These are phyloP conservation scores for Ptychobarbus kaznakovi DNA, from an alignment of 2,797 vertebrate genomes.

Conservation along the genomic window DNA sequence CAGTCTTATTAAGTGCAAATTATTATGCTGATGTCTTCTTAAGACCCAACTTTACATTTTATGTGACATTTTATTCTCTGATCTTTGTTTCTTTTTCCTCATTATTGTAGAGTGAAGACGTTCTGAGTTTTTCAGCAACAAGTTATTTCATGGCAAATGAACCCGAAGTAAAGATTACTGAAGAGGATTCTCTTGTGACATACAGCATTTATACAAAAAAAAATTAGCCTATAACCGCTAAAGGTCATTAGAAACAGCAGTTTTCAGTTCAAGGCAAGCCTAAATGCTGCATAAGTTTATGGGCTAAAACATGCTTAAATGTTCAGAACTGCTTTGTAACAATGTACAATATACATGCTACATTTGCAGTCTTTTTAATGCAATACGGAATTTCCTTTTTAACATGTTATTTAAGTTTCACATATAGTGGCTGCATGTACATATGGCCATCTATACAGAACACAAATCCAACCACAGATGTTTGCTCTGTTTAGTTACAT, in stretches of 20 bases:
- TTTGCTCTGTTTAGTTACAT: not conserved
- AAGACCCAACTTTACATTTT: not conserved
- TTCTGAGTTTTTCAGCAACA: not conserved
- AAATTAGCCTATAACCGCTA: not conserved
- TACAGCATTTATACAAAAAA: not conserved
- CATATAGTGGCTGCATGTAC: not conserved
- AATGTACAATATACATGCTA: not conserved
- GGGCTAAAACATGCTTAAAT: not conserved
- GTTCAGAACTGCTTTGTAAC: not conserved
- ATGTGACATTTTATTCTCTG: not conserved
- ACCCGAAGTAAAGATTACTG: not conserved
- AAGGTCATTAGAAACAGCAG: not conserved
- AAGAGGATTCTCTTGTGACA: not conserved
- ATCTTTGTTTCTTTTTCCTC: not conserved
- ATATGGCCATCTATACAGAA: not conserved
- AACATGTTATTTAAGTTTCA: not conserved
- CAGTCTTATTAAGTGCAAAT: not conserved
- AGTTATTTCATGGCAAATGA: not conserved
- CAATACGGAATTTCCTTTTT: not conserved
- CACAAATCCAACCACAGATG: not conserved
- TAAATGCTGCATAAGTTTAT: not conserved
- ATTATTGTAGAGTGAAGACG: not conserved
- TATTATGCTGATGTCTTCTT: not conserved
- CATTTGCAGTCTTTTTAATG: not conserved
- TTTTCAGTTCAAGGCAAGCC: not conserved